These are phyloP conservation scores for Galleria mellonella DNA, from an alignment of 1,140 invertebrate species.

Conservation along the genomic window DNA sequence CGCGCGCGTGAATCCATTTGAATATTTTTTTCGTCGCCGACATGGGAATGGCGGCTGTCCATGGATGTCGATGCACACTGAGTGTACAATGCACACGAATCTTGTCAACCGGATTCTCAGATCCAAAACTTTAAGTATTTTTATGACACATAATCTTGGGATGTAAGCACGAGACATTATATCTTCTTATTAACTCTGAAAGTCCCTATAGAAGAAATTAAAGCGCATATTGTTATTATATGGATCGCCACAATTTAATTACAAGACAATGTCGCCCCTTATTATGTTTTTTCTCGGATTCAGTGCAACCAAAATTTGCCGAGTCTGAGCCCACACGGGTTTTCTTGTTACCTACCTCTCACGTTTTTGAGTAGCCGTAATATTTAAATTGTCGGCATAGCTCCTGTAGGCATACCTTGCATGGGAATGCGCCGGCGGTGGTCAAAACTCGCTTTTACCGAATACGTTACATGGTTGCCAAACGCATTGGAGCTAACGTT, in stretches of 20 bases:
- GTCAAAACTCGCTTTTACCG: constrained; percentile 62
- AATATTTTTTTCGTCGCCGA: constrained; percentile 65
- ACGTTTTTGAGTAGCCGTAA: constrained; percentile 69
- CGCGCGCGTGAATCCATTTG: constrained; percentile 70
- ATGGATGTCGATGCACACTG: constrained; percentile 12
- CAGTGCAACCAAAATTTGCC: constrained; percentile 52
- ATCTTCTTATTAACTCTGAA: not conserved
- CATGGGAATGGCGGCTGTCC: constrained; percentile 49
- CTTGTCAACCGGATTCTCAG: constrained; percentile 8
- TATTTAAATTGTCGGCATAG: constrained; percentile 70
- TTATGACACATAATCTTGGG: constrained; percentile 56
- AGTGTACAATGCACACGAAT: constrained; percentile 1
- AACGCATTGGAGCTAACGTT: constrained; percentile 31
- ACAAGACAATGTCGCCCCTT: constrained; percentile 57
- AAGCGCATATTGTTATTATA: constrained; percentile 46
- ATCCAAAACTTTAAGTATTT: constrained; percentile 34
- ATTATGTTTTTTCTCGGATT: constrained; percentile 60
- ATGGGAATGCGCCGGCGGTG: constrained; percentile 66
- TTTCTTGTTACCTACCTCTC: constrained; percentile 64
- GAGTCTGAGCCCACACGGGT: constrained; percentile 55
- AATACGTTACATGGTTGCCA: constrained; percentile 53
- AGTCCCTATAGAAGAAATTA: constrained; percentile 37
- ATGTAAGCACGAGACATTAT: constrained; percentile 12
- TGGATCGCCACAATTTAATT: constrained; percentile 53
- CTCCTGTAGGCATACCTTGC: constrained; percentile 64